A percentile compares a stretch with the other conserved stretches of the same genome.
Conservation (phyloP, 2,113 vertebrate species). For the Oriolus oriolus region DNA sequence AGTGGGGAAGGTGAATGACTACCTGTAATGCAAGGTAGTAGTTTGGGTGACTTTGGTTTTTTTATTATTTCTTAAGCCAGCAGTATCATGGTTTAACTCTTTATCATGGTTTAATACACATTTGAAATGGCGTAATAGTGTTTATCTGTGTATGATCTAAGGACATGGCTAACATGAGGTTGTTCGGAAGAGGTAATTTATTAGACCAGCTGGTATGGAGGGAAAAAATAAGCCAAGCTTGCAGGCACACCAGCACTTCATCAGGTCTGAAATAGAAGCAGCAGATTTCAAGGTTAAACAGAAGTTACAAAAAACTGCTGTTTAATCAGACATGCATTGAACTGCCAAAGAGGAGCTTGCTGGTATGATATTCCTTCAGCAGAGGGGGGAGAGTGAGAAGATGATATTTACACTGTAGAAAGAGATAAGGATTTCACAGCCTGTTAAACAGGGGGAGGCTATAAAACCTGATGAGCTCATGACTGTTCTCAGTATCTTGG, state of each 20-base stretch:
- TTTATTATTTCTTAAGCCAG: background rate
- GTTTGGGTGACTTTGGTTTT: background rate
- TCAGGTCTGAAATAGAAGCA: slow-evolving; percentile 54
- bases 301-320: slow-evolving; percentile 3
- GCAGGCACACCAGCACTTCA: slow-evolving; percentile 34
- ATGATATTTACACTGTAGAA: background rate
- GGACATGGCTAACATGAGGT: background rate
- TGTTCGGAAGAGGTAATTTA: slow-evolving; percentile 59
- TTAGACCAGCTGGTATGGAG: slow-evolving; percentile 54
- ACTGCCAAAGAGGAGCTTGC: background rate
- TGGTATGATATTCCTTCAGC: background rate
- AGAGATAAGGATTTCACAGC: background rate
- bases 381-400: background rate
- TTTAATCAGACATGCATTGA: background rate
- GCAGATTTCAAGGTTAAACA: slow-evolving; percentile 54
- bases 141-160: slow-evolving; percentile 8
- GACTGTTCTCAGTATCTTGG: background rate
- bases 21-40: background rate
- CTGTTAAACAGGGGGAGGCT: background rate
- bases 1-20: background rate
- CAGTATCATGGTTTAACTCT: no score
- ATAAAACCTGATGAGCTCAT: background rate
- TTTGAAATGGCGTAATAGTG: background rate
- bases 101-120: background rate
- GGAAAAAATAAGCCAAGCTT: slow-evolving; percentile 56